A percentile compares a stretch with the other conserved stretches of the same genome.
phyloP scores from a whole-genome alignment of 2,797 vertebrate genomes.

The Lepilemur septentrionalis region DNA sequence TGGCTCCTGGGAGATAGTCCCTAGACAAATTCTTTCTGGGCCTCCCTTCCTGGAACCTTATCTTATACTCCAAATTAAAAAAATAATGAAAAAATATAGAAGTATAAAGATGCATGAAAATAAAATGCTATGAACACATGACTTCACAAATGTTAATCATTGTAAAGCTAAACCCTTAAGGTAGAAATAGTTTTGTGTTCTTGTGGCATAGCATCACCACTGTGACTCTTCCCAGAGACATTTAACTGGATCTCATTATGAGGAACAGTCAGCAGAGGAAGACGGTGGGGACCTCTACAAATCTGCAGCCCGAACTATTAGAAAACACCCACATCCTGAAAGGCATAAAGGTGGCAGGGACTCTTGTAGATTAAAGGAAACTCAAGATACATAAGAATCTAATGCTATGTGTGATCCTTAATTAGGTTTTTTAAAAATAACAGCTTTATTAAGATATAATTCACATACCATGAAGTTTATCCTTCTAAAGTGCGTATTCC shows the following conservation, averaged over 20 bases:
- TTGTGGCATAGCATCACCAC: neutral
- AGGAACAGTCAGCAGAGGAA: neutral
- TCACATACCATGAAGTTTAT: neutral
- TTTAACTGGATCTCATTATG: neutral
- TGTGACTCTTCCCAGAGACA: neutral
- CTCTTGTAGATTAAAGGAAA: neutral
- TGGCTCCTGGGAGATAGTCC: neutral
- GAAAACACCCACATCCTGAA: neutral
- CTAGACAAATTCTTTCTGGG: neutral
- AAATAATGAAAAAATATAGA: neutral
- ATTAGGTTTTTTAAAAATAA: neutral
- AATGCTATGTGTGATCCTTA: neutral
- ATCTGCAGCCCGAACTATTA: neutral
- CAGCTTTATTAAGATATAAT: neutral
- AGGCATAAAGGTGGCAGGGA: neutral
- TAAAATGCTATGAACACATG: neutral
- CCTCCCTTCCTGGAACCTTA: neutral
- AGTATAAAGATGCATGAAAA: neutral
- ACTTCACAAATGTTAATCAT: neutral
- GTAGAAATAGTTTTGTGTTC: neutral
- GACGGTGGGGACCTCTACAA: neutral
- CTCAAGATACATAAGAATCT: neutral
- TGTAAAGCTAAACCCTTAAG: neutral
- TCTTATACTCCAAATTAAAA: neutral
- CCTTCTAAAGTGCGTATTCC: neutral